Base-by-base conservation (phyloP, 1,140 invertebrate species). In the Zaprionus gabonicus region DNA sequence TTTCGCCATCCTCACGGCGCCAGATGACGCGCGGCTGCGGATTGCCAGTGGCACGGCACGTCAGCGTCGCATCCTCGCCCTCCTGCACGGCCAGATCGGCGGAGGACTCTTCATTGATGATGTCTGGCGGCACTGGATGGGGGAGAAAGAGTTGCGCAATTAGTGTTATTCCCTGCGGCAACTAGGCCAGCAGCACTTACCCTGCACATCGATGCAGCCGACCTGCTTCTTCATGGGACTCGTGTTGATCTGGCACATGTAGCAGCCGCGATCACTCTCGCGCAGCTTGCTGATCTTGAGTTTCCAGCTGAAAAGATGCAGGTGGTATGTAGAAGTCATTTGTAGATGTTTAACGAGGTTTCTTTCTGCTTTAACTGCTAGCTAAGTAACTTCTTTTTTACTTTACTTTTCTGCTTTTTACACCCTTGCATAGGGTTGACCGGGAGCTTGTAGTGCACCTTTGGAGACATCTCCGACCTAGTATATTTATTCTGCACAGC, bases 181-280 rank as follows among this genome's bases (percentile, higher is more conserved):
- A 20, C 1, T 38, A 27, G 9, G 6, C 13, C 41, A 4, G 15
- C n/a, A 5, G 13, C 9, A 88, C 94, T 94, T 93, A 98, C 97
- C 96, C 92, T 97, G 95, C 20, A 98, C 97, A 93, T 98, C 96
- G 55, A 98, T 95, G 93, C 97, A 98, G 44, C 97, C 98, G 46
- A 97, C 94, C 92, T 96, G 96, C 83, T 96, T 97, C 92, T 96
- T 97, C 96, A 98, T 98, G 25, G 96, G 95, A 67, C 95, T 96
- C 6, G 97, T 97, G 93, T 98, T 98, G 76, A 98, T 96, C 93
- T 97, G 96, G 88, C 96, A 97, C 96, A 97, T 97, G 91, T 97
- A 97, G 87, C 96, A 97, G 31, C 96, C 96, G 34, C 95, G 94
- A 91, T 97, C 96, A 41, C 95, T 94, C 66, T 96, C 95, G 75